Conservation (phyloP, 2,113 vertebrate genomes). For the Addax nasomaculatus region DNA sequence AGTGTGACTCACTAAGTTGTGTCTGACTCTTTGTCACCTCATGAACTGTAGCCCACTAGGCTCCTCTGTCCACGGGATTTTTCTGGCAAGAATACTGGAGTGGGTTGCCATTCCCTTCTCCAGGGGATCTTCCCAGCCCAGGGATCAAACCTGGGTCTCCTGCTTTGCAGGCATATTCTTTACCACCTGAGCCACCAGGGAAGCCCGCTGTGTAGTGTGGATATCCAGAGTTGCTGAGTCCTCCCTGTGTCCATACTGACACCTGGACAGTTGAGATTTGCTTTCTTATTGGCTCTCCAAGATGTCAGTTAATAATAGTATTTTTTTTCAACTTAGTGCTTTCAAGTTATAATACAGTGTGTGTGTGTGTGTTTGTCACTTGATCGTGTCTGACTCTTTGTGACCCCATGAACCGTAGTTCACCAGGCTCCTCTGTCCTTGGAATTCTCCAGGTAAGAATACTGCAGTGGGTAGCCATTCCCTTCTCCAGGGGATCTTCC, state of each 20-base stretch:
- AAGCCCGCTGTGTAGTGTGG: neutral
- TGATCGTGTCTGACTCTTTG: neutral
- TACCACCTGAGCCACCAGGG: neutral
- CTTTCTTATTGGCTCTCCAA: conserved; percentile 7
- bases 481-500: neutral
- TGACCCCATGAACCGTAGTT: neutral
- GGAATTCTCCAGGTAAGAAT: neutral
- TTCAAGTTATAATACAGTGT: neutral
- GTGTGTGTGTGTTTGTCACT: neutral
- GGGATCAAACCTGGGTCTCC: neutral
- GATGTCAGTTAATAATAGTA: neutral
- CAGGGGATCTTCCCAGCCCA: neutral
- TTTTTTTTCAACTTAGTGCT: neutral
- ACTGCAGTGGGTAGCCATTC: neutral
- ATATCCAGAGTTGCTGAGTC: neutral
- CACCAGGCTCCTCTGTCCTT: neutral
- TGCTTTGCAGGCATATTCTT: neutral
- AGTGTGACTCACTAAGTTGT: neutral
- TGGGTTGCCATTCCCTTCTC: neutral
- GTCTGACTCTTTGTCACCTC: neutral
- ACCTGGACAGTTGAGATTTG: conserved; percentile 5
- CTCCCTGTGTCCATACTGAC: neutral
- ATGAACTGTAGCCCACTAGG: neutral
- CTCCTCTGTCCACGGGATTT: neutral
- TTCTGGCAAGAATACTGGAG: neutral